A percentile compares a stretch with the other conserved stretches of the same genome.
Conservation (phyloP, 2,797 vertebrate genomes). For the Petrocephalus schoutedeni region DNA sequence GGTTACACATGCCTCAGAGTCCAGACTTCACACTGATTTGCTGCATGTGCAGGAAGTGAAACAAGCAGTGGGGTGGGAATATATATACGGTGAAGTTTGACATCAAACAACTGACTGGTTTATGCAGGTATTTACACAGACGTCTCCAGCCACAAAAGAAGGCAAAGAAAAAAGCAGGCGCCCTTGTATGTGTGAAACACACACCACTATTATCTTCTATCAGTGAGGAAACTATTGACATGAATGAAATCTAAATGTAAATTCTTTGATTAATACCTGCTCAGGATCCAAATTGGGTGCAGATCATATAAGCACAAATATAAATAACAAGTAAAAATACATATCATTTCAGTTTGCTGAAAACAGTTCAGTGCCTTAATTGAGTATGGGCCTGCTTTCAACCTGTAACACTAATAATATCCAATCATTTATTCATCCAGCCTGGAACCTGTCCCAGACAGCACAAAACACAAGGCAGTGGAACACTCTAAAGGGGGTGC, state of each 20-base stretch:
- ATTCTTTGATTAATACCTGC: background rate
- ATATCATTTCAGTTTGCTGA: background rate
- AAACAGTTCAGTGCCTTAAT: background rate
- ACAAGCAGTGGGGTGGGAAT: background rate
- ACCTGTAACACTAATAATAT: background rate
- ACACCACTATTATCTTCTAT: background rate
- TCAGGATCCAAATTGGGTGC: background rate
- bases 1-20: background rate
- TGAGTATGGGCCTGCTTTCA: background rate
- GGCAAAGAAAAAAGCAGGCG: background rate
- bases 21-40: background rate
- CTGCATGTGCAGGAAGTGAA: background rate
- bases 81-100: background rate
- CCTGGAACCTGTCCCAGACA: background rate
- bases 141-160: background rate
- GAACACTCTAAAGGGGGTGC: background rate
- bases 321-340: background rate
- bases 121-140: background rate
- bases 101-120: background rate
- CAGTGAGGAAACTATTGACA: background rate
- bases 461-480: background rate
- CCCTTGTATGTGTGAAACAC: background rate
- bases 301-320: background rate
- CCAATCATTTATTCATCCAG: background rate
- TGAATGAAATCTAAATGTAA: background rate